These are phyloP conservation scores for Malurus melanocephalus DNA, from an alignment of 2,113 vertebrate species.

Conservation along the genomic window DNA sequence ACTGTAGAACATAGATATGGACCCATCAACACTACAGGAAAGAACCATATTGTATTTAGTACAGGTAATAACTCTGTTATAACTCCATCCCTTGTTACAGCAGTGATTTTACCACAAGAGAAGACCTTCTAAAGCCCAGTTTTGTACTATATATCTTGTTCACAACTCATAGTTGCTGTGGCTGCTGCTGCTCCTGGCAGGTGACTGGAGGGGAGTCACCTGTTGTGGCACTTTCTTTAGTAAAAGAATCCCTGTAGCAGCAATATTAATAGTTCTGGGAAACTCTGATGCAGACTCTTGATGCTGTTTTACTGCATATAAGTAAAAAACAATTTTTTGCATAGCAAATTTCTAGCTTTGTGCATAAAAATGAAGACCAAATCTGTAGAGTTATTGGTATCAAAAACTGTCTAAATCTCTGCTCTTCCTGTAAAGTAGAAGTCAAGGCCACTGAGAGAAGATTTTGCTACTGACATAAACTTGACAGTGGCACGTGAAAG, in stretches of 20 bases:
- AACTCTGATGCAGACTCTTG: not conserved
- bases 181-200: not conserved
- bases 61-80: not conserved
- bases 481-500: not conserved
- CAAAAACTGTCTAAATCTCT: not conserved
- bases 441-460: not conserved
- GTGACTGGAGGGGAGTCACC: not conserved
- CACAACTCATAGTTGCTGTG: not conserved
- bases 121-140: not conserved
- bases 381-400: not conserved
- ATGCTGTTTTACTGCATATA: not conserved
- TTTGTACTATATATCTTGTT: not conserved
- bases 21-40: conserved; percentile 5
- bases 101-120: not conserved
- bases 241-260: not conserved
- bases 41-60: not conserved
- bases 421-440: not conserved
- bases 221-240: not conserved
- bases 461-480: not conserved
- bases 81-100: not conserved
- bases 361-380: not conserved
- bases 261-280: not conserved
- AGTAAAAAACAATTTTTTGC: not conserved
- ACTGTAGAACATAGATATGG: not conserved
- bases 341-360: not conserved